Percentiles rank a stretch among this genome's conserved stretches.
Conservation (phyloP, 2,113 vertebrate genomes). For the Ciconia maguari region DNA sequence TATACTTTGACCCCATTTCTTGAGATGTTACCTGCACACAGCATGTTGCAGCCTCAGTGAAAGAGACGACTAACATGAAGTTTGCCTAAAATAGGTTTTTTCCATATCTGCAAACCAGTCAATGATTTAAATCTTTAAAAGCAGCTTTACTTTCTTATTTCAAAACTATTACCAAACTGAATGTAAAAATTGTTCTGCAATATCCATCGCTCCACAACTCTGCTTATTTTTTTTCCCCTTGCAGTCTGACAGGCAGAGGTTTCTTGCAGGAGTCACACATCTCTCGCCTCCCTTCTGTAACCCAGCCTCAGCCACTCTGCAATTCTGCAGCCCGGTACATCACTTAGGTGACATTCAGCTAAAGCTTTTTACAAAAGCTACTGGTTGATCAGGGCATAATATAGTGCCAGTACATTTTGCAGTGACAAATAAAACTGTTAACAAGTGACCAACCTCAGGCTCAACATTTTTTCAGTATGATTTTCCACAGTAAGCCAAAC, state of each 20-base stretch:
- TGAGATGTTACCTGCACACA: not conserved
- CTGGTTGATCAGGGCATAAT: not conserved
- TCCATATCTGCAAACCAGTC: not conserved
- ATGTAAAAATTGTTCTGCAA: not conserved
- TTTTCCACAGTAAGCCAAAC: not conserved
- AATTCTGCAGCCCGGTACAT: fast-evolving
- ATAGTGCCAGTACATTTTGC: not conserved
- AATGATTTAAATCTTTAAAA: not conserved
- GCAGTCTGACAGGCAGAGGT: not conserved
- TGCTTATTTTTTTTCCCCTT: fast-evolving
- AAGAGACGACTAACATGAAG: not conserved
- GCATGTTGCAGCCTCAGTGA: fast-evolving
- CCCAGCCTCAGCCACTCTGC: not conserved
- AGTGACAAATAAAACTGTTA: not conserved
- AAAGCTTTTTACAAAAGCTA: not conserved
- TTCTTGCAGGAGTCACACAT: not conserved
- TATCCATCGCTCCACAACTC: not conserved
- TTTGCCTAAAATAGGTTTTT: not conserved
- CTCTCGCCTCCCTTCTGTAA: fast-evolving
- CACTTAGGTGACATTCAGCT: not conserved
- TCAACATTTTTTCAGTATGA: not conserved
- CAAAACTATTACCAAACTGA: not conserved
- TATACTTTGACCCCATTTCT: fast-evolving
- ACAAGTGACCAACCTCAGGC: not conserved
- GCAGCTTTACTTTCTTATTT: not conserved